These are phyloP conservation scores for Pseudeuparius sepicola DNA, from an alignment of 2,888 invertebrate species.

Conservation along the genomic window DNA sequence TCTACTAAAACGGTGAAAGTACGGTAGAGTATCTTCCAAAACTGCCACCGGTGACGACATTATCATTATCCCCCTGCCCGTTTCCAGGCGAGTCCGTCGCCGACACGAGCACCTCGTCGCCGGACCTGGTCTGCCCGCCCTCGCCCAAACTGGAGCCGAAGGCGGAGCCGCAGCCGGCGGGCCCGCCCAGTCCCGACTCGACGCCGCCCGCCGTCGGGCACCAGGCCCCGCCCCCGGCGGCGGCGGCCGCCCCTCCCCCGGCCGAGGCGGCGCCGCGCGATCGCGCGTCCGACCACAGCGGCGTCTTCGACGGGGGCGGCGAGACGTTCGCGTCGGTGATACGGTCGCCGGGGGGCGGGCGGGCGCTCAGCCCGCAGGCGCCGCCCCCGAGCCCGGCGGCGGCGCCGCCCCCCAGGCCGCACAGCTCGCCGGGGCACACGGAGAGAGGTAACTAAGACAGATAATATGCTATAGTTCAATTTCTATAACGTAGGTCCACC, in stretches of 20 bases:
- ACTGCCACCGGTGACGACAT: too few relatives aligned
- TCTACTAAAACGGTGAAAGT: too few relatives aligned
- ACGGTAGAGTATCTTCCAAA: too few relatives aligned
- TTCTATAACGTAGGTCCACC: too few relatives aligned
- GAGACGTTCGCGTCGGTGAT: conserved; percentile 42
- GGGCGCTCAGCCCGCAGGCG: conserved; percentile 35
- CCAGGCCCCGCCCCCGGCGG: conserved; percentile 36
- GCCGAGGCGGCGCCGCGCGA: conserved; percentile 39
- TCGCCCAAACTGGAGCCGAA: conserved; percentile 70
- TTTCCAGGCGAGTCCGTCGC: conserved; percentile 80
- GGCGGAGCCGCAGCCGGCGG: conserved; percentile 45
- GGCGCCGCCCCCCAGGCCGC: conserved; percentile 36
- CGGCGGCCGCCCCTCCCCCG: conserved; percentile 38
- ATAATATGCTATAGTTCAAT: too few relatives aligned
- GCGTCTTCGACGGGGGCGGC: conserved; percentile 39
- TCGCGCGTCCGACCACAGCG: conserved; percentile 36
- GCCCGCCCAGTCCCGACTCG: conserved; percentile 52
- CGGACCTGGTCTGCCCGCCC: conserved; percentile 73
- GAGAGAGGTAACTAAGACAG: too few relatives aligned
- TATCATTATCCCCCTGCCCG: conserved; percentile 42
- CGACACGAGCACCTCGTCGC: conserved; percentile 87
- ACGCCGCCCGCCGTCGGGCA: conserved; percentile 41
- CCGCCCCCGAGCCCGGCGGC: conserved; percentile 35
- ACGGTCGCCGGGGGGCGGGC: conserved; percentile 20
- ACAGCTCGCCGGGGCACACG: conserved; percentile 39